Evolutionary conservation across 2,113 vertebrate genomes (phyloP), one percentile per base, ranked within the genome.

Genomic region (Agapornis roseicollis): DNA sequence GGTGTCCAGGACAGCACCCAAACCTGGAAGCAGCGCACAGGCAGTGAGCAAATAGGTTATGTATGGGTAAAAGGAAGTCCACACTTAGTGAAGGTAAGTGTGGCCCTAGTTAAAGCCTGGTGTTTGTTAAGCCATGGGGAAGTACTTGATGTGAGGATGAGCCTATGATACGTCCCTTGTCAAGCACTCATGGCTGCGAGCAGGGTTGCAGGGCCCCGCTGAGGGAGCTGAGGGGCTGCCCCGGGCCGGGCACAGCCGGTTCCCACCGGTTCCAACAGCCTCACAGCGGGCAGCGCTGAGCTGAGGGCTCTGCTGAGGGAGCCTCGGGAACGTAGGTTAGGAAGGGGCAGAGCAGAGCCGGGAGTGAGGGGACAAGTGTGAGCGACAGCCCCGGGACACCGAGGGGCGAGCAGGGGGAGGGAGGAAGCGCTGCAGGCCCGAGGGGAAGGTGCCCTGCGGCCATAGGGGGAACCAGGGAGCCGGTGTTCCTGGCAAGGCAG

Each of bases 261-360:
- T 58, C 33, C 20, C 20, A 3, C 33, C 33, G 6, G 33, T 60
- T 35, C 76, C 29, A 3, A 11, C 1, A 0, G 33, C 60, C 42
- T 23, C n/a, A 23, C 2, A 15, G 1, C 14, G 46, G 74, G 53
- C 89, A 24, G 12, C 9, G 41, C 78, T 7, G 7, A 15, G 56
- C 58, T 50, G 55, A 20, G 55, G 18, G 31, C 31, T 56, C 55
- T 1, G 39, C 46, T 13, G 20, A 27, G 2, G 9, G n/a, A 6
- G 5, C 27, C 33, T 8, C 7, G 0, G 33, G 47, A 25, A 2
- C 3, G 10, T 0, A 6, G 0, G 8, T 18, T 5, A 4, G 13
- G 47, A 17, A 64, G n/a, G 58, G n/a, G 20, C 9, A 7, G 12
- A n/a, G 12, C 1, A 2, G 37, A 35, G 55, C 49, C 2, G 10